A percentile compares a stretch with the other conserved stretches of the same genome.
Evolutionary conservation across 2,888 invertebrate species (phyloP).

Genomic region (Actias luna): DNA sequence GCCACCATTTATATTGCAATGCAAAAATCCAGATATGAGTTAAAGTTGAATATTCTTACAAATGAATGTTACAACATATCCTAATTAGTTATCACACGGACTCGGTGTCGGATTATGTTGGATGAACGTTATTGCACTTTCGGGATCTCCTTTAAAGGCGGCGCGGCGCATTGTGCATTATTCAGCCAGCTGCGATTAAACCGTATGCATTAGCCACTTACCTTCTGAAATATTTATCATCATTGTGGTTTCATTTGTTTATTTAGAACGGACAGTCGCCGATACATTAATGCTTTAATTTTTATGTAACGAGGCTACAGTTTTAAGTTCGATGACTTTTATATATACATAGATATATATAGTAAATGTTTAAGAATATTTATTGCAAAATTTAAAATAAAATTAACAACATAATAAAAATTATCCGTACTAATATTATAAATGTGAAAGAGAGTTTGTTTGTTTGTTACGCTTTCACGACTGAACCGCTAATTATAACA

Average conservation of each 20-base stretch:
- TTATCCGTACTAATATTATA: too few relatives aligned
- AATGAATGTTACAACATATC: slow-evolving; percentile 37
- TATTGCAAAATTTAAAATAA: too few relatives aligned
- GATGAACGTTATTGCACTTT: slow-evolving; percentile 68
- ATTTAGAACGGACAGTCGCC: too few relatives aligned
- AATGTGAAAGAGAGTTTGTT: too few relatives aligned
- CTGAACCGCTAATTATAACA: too few relatives aligned
- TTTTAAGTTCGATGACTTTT: too few relatives aligned
- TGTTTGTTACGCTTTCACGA: too few relatives aligned
- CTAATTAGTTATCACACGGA: slow-evolving; percentile 67
- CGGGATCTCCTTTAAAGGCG: slow-evolving; percentile 55
- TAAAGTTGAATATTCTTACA: slow-evolving; percentile 14
- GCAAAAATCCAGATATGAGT: background rate
- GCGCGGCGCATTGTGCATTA: slow-evolving; percentile 53
- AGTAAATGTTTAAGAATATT: too few relatives aligned
- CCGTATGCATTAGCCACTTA: slow-evolving; percentile 35
- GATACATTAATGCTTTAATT: too few relatives aligned
- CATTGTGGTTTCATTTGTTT: slow-evolving; percentile 10
- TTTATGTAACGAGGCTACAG: too few relatives aligned
- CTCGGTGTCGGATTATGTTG: slow-evolving; percentile 54
- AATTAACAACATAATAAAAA: too few relatives aligned
- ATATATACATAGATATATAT: too few relatives aligned
- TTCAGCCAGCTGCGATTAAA: slow-evolving; percentile 56
- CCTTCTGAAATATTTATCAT: slow-evolving; percentile 16
- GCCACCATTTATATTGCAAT: background rate